Conservation (phyloP, 1,140 invertebrate species). For the Pseudomyrmex pallidus region DNA sequence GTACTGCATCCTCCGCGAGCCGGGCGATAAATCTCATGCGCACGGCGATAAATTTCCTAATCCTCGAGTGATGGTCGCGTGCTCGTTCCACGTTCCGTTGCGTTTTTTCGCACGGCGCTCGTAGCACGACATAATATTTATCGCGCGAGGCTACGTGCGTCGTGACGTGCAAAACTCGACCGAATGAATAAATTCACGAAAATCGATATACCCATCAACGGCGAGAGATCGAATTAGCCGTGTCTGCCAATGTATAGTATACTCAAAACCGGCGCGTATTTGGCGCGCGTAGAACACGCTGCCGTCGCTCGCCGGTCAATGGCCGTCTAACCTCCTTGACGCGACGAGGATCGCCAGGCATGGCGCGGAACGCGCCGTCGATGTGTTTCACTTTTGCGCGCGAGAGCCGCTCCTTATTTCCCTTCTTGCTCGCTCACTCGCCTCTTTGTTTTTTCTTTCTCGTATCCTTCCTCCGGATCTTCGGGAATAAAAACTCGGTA, state of each 20-base stretch:
- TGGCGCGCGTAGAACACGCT: slow-evolving; percentile 35
- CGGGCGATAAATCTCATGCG: slow-evolving; percentile 58
- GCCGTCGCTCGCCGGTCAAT: slow-evolving; percentile 64
- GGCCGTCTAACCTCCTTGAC: slow-evolving; percentile 68
- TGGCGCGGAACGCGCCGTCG: slow-evolving; percentile 32
- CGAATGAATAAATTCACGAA: background rate
- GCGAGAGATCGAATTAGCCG: background rate
- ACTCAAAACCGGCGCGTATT: slow-evolving; percentile 44
- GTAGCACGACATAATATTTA: slow-evolving; percentile 51
- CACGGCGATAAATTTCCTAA: slow-evolving; percentile 16
- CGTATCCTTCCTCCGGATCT: background rate
- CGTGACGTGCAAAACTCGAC: background rate
- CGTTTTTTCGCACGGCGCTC: slow-evolving; percentile 22
- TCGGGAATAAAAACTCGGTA: background rate
- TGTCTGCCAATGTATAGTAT: background rate
- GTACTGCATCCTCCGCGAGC: slow-evolving; percentile 82
- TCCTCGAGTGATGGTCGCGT: slow-evolving; percentile 18
- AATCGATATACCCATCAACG: background rate
- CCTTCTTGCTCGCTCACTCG: background rate
- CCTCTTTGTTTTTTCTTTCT: background rate
- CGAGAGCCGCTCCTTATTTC: background rate
- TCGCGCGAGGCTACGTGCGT: background rate
- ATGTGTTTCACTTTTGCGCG: slow-evolving; percentile 3
- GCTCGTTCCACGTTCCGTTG: slow-evolving; percentile 36
- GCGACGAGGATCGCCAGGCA: slow-evolving; percentile 24